Base-by-base conservation (phyloP, 1,140 invertebrate species). In the Triops cancriformis region DNA sequence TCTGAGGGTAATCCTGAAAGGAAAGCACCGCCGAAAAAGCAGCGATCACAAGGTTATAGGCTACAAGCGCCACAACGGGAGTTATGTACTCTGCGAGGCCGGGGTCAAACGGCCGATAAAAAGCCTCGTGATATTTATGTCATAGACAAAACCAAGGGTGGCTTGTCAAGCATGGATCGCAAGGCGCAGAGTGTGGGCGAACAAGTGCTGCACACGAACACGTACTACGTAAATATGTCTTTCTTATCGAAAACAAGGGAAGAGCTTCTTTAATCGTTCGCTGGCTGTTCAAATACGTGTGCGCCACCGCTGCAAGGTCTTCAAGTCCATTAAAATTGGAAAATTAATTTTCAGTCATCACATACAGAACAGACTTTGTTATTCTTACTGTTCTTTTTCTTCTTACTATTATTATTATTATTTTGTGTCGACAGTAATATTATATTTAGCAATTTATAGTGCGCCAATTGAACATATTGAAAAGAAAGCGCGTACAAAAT, bases 21-120 rank as follows among this genome's bases (percentile, higher is more conserved):
- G 10, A 23, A 64, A 64, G 23, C 51, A 23, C 18, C 14, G 14
- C 14, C 14, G 14, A 18, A 23, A 64, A 18, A 64, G 51, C 51
- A 64, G 51, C 51, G 51, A 64, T 64, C 51, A 64, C 51, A 64
- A 18, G 51, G 51, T 18, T 14, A 23, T 18, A 64, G 51, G 51
- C 14, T 11, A 64, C 51, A 64, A 64, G 51, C 51, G 18, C 51
- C 51, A 18, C 14, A 64, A 64, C 51, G 18, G 51, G 51, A 18
- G 51, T 23, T n/a, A 64, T 64, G 6, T 18, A 64, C 31, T 37
- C 2, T 37, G 31, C n/a, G 51, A 64, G 4, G 51, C n/a, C 51
- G 51, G 51, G 51, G 51, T 64, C 51, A 64, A 64, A 64, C 51
- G 51, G 51, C 51, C 51, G 51, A 64, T 64, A 64, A 64, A 64